Evolutionary conservation across 2,888 invertebrate genomes (phyloP).

Genomic region (Branchipolynoe longqiensis): DNA sequence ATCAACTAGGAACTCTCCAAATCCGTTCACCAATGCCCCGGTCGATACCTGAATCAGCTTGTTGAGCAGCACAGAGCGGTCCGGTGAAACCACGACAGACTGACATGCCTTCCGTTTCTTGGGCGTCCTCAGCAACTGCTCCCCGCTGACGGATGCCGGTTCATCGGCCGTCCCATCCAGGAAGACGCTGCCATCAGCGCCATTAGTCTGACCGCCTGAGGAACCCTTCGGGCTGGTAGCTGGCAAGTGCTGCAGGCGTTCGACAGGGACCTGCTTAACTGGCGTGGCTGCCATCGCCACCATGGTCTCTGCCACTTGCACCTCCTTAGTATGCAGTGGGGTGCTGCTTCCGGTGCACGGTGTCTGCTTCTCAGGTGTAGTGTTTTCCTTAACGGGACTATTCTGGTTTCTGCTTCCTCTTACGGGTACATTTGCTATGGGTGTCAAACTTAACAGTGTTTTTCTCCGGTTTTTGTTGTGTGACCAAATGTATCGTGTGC

Average conservation of each 20-base stretch:
- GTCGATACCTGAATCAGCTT: constrained; percentile 15
- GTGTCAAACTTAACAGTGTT: too few species aligned
- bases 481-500: background rate
- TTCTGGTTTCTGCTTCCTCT: background rate
- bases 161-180: too few species aligned
- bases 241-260: background rate
- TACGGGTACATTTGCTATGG: background rate
- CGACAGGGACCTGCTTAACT: background rate
- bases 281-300: constrained; percentile 25
- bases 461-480: background rate
- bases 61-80: background rate
- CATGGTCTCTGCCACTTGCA: constrained; percentile 10
- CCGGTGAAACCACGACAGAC: background rate
- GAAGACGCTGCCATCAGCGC: background rate
- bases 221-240: too few species aligned
- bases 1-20: too few species aligned
- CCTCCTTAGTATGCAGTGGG: constrained; percentile 21
- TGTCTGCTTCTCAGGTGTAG: constrained; percentile 20
- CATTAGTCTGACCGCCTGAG: too few species aligned
- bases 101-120: background rate
- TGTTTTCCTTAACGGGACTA: constrained; percentile 3
- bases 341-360: background rate
- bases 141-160: background rate
- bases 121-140: constrained; percentile 15
- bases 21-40: constrained; percentile 3